Evolutionary conservation across 2,113 vertebrate genomes (phyloP).

Genomic region (Gracilinanus agilis): DNA sequence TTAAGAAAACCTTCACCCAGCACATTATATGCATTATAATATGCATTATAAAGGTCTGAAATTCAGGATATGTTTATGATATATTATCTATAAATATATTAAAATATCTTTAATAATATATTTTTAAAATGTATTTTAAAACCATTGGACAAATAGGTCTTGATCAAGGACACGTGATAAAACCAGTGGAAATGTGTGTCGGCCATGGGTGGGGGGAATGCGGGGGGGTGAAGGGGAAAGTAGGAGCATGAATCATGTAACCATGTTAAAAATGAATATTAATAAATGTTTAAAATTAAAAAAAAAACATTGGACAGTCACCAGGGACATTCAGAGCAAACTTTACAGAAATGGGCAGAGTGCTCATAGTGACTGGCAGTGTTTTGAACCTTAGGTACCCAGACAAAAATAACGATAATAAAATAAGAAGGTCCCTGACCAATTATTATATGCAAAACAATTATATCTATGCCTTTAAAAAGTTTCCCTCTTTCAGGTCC

Average conservation of each 20-base stretch:
- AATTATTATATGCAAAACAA: neutral
- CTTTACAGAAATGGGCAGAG: neutral
- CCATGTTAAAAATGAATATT: no score
- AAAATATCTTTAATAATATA: neutral
- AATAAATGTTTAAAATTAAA: no score
- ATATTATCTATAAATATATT: neutral
- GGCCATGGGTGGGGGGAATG: no score
- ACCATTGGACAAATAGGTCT: neutral
- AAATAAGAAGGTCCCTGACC: neutral
- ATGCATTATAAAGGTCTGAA: neutral
- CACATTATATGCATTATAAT: rapidly evolving
- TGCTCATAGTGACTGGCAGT: neutral
- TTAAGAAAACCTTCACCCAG: neutral
- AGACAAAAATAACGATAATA: neutral
- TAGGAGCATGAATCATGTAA: no score
- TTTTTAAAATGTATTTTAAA: neutral
- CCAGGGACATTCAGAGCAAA: neutral
- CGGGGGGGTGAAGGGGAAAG: no score
- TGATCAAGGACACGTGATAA: no score
- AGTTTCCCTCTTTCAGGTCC: neutral
- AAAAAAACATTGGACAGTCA: neutral
- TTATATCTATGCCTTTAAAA: neutral
- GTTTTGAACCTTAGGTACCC: neutral
- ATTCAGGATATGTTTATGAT: neutral
- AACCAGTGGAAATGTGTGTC: no score